phyloP scores from a whole-genome alignment of 2,797 vertebrate genomes.

The Lates japonicus region DNA sequence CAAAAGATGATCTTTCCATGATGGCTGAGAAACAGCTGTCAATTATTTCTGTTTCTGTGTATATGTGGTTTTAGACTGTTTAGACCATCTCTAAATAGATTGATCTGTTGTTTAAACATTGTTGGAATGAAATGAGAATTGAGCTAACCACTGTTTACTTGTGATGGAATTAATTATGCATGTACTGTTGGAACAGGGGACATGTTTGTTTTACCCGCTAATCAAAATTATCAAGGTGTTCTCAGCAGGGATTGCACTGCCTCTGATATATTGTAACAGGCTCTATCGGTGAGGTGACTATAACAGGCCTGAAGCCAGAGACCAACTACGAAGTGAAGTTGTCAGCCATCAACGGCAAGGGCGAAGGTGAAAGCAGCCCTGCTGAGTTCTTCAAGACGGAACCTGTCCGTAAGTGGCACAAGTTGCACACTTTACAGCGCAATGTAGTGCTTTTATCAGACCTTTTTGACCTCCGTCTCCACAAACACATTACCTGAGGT shows the following conservation, averaged over 20 bases:
- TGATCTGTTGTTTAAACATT: constrained; percentile 57
- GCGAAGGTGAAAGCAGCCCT: constrained; percentile 91
- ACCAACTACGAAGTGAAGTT: constrained; percentile 91
- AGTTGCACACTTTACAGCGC: constrained; percentile 14
- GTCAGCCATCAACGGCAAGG: constrained; percentile 97
- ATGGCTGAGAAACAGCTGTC: constrained; percentile 23
- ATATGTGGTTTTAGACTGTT: constrained; percentile 32
- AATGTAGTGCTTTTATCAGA: constrained; percentile 21
- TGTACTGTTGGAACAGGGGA: constrained; percentile 52
- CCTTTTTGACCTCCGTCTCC: constrained; percentile 10
- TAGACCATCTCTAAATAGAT: constrained; percentile 46
- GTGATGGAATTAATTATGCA: constrained; percentile 52
- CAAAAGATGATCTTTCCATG: background rate
- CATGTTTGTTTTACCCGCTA: constrained; percentile 50
- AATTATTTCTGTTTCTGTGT: constrained; percentile 34
- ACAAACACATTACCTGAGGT: constrained; percentile 19
- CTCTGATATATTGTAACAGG: constrained; percentile 79
- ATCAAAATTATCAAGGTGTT: constrained; percentile 57
- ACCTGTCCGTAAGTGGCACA: constrained; percentile 95
- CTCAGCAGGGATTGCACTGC: constrained; percentile 36
- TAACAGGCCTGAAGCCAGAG: constrained; percentile 92
- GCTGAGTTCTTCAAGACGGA: constrained; percentile 92
- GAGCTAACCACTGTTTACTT: constrained; percentile 58
- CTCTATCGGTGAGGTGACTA: constrained; percentile 86
- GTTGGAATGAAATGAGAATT: constrained; percentile 45